phyloP scores from a whole-genome alignment of 23 tunicate species.

The Styela plicata region DNA sequence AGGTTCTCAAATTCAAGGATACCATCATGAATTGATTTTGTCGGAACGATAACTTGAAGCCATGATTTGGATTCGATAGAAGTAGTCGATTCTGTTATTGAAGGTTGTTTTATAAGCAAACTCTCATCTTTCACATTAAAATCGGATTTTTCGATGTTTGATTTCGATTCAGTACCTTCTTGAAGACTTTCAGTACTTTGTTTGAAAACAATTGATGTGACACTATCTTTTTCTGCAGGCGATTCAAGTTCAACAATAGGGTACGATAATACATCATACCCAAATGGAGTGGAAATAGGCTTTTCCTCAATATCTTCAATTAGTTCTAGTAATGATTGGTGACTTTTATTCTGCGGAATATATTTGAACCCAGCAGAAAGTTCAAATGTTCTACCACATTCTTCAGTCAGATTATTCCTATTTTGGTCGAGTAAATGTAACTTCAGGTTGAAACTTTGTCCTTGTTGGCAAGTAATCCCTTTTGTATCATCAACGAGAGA shows the following conservation, averaged over 20 bases:
- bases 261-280: conserved; percentile 75
- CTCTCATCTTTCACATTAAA: not conserved
- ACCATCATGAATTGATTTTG: conserved; percentile 27
- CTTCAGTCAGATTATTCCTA: conserved; percentile 39
- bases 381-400: conserved; percentile 73
- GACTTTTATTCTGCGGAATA: conserved; percentile 19
- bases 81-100: not conserved
- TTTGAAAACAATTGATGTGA: not conserved
- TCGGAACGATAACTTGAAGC: not conserved
- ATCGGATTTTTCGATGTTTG: not conserved
- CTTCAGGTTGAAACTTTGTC: conserved; percentile 44
- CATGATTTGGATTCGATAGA: conserved; percentile 40
- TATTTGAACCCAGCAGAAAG: conserved; percentile 64
- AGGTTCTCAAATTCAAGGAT: conserved; percentile 50
- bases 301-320: conserved; percentile 72
- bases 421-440: conserved; percentile 41
- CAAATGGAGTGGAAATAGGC: conserved; percentile 76
- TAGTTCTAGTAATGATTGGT: conserved; percentile 56
- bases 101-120: conserved; percentile 21
- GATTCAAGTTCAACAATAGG: conserved; percentile 45
- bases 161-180: conserved; percentile 6
- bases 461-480: conserved; percentile 41
- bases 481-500: conserved; percentile 29
- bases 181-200: not conserved
- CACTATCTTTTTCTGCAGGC: conserved; percentile 26